Conservation (phyloP, 2,113 vertebrate species). For the Xyliphius kryptos region DNA sequence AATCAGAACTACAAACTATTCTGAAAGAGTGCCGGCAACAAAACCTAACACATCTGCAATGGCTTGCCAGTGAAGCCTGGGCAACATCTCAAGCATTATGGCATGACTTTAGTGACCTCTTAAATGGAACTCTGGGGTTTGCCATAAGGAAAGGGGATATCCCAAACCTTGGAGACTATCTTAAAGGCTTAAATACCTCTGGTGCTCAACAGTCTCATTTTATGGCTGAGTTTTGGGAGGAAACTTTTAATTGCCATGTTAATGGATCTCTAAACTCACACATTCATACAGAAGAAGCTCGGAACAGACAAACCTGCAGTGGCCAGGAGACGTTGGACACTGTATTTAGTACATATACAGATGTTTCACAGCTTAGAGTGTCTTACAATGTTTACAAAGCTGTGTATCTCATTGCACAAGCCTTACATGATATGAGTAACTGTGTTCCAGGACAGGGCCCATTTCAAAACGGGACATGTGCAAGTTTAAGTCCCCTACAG, state of each 20-base stretch:
- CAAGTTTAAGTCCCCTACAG: conserved; percentile 41
- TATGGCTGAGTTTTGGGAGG: conserved; percentile 63
- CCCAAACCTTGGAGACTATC: conserved; percentile 50
- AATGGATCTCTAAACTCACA: conserved; percentile 53
- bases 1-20: conserved; percentile 56
- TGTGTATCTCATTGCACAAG: conserved; percentile 61
- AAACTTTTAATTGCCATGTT: conserved; percentile 54
- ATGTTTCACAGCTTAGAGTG: conserved; percentile 60
- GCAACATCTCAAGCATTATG: conserved; percentile 55
- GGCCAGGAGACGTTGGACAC: conserved; percentile 50
- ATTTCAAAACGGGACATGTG: conserved; percentile 54
- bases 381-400: conserved; percentile 69
- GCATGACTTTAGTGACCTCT: conserved; percentile 48
- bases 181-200: conserved; percentile 37
- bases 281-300: conserved; percentile 22
- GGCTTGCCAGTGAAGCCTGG: conserved; percentile 66
- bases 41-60: conserved; percentile 57
- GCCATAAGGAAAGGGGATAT: conserved; percentile 58
- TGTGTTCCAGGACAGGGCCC: conserved; percentile 50
- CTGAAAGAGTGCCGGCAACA: conserved; percentile 47
- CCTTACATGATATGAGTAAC: conserved; percentile 58
- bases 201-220: conserved; percentile 40
- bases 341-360: conserved; percentile 54
- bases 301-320: conserved; percentile 43
- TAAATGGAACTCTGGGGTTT: conserved; percentile 61